Evolutionary conservation across 2,113 vertebrate species (phyloP), one percentile per base, ranked within the genome.

Genomic region (Pelodiscus sinensis): DNA sequence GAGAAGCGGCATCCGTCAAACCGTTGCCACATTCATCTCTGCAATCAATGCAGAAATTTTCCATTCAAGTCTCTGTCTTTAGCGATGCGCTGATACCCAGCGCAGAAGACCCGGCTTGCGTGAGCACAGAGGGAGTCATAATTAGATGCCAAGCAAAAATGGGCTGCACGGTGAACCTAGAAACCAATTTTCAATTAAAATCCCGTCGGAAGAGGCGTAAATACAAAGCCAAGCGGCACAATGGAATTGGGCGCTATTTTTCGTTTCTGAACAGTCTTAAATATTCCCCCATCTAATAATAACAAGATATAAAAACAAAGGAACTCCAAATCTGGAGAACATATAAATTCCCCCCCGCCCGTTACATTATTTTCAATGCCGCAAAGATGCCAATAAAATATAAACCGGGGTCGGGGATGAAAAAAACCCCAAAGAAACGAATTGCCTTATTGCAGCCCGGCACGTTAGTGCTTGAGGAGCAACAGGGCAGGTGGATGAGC

Each of bases 111-210:
- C n/a, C n/a, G 35, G 65, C 65, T 71, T 71, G 65, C n/a, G 9
- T 71, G 29, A 16, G 31, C 14, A 50, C 11, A 29, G 29, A 22
- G 27, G 11, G 0, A 79, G 52, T 2, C 11, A 4, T 50, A 19
- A 2, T n/a, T 19, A 57, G 58, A 11, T 10, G 22, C 68, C 8
- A 38, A 21, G 57, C 55, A 22, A 51, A 85, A 90, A 13, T 4
- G n/a, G 1, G 3, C 15, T 22, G 31, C 3, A 50, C 0, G 2
- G 79, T 88, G 81, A 88, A 79, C 52, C 65, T 22, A 94, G 8
- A 25, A 88, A 92, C 58, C 94, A n/a, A 94, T 87, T 97, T 97
- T 94, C 96, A 96, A 96, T 97, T 96, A 96, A 97, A 97, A 95
- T 60, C 92, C 89, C 81, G 29, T 88, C 79, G 93, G 81, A 86